A percentile compares a stretch with the other conserved stretches of the same genome.
phyloP scores from a whole-genome alignment of 2,888 invertebrate species.

The Habroteleia sp. region DNA sequence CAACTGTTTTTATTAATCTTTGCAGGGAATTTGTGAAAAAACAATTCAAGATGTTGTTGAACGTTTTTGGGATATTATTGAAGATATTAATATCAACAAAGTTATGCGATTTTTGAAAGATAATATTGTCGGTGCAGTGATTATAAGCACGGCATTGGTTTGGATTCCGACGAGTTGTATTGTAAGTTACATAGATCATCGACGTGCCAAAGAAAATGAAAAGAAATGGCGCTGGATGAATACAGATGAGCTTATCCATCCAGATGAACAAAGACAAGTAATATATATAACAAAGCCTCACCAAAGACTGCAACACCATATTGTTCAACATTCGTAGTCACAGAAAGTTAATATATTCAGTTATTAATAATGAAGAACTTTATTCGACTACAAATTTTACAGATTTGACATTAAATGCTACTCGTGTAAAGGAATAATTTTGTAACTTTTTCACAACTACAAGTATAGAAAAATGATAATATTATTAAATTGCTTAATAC shows the following conservation, averaged over 20 bases:
- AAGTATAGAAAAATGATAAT: too few species aligned
- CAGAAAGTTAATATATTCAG: too few species aligned
- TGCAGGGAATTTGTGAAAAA: conserved; percentile 95
- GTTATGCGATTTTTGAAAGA: conserved; percentile 93
- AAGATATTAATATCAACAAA: conserved; percentile 96
- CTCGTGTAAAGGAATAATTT: too few species aligned
- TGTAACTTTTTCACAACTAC: too few species aligned
- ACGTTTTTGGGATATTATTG: conserved; percentile 98
- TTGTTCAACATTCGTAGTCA: conserved; percentile 62
- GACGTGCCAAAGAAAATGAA: conserved; percentile 87
- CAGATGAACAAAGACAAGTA: conserved; percentile 87
- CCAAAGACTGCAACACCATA: conserved; percentile 62
- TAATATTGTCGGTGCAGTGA: conserved; percentile 96
- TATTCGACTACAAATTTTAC: too few species aligned
- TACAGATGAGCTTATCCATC: conserved; percentile 86
- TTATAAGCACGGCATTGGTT: conserved; percentile 93
- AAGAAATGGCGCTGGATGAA: conserved; percentile 88
- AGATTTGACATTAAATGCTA: too few species aligned
- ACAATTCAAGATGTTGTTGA: conserved; percentile 97
- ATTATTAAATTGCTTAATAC: too few species aligned
- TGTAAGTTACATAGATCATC: conserved; percentile 91
- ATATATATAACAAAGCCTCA: conserved; percentile 83
- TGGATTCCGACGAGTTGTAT: conserved; percentile 98
- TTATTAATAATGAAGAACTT: too few species aligned
- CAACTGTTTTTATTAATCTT: conserved; percentile 7